phyloP scores from a whole-genome alignment of 2,113 vertebrate genomes.

The Microtus oregoni region DNA sequence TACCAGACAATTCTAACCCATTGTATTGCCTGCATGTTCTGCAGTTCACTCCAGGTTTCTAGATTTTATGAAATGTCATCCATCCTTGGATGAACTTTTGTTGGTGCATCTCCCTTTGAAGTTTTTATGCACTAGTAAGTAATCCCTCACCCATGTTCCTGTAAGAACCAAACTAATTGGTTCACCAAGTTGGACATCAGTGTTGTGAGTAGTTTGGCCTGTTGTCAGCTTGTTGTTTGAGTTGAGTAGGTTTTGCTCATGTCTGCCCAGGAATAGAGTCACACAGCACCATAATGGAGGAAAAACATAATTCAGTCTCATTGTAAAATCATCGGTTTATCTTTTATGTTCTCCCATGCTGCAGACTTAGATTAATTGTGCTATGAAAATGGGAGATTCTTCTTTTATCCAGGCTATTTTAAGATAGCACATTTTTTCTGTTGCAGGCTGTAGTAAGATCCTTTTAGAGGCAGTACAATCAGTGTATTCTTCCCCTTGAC shows the following conservation, averaged over 20 bases:
- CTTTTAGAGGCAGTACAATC: not conserved
- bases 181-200: not conserved
- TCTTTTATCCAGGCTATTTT: not conserved
- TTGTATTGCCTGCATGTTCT: not conserved
- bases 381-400: not conserved
- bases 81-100: not conserved
- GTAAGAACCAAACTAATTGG: not conserved
- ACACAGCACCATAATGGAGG: not conserved
- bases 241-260: not conserved
- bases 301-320: not conserved
- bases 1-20: not conserved
- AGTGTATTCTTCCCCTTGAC: not conserved
- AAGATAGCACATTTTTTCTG: not conserved
- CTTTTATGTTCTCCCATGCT: not conserved
- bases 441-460: not conserved
- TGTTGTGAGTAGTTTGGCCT: not conserved
- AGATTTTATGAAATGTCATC: not conserved
- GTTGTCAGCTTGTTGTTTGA: not conserved
- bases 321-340: conserved; percentile 5
- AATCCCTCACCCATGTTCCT: not conserved
- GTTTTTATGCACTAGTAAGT: not conserved
- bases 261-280: not conserved
- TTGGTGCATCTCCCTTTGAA: not conserved
- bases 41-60: not conserved
- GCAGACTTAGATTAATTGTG: not conserved